phyloP scores from a whole-genome alignment of 23 tunicate genomes.

The Diplosoma virens region DNA sequence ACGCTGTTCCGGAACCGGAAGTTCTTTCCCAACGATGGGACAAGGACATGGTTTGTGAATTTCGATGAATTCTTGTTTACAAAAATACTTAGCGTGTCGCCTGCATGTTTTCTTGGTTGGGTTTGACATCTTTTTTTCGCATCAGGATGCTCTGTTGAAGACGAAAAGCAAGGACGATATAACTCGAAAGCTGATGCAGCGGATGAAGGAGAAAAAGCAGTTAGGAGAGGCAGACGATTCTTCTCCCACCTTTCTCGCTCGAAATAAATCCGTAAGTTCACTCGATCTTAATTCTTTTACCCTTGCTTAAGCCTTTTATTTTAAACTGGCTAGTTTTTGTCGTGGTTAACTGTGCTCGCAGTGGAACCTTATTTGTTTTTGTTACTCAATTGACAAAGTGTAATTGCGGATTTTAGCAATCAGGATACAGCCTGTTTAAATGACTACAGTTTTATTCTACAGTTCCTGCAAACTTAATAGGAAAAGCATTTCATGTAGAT shows the following conservation, averaged over 20 bases:
- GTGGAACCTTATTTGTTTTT: too few relatives aligned
- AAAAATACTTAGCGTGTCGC: background rate
- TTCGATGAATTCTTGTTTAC: background rate
- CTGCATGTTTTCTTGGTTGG: background rate
- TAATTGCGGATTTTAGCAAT: too few relatives aligned
- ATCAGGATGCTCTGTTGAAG: constrained; percentile 40
- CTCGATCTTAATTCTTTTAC: too few relatives aligned
- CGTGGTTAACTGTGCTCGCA: too few relatives aligned
- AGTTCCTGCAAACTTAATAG: background rate
- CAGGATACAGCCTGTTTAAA: too few relatives aligned
- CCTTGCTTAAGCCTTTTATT: too few relatives aligned
- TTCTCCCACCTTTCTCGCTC: constrained; percentile 56
- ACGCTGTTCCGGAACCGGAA: constrained; percentile 33
- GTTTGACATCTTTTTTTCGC: background rate
- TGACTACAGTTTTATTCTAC: too few relatives aligned
- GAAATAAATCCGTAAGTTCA: constrained; percentile 52
- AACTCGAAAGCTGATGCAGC: constrained; percentile 85
- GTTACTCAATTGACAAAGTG: too few relatives aligned
- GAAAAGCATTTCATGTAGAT: background rate
- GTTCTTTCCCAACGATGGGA: constrained; percentile 54
- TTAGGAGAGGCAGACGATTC: constrained; percentile 40
- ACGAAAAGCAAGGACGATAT: constrained; percentile 81
- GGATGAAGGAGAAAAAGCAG: constrained; percentile 80
- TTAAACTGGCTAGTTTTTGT: too few relatives aligned
- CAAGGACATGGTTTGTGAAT: constrained; percentile 57